phyloP scores from a whole-genome alignment of 2,113 vertebrate genomes.

The Romanogobio albipinnatus region DNA sequence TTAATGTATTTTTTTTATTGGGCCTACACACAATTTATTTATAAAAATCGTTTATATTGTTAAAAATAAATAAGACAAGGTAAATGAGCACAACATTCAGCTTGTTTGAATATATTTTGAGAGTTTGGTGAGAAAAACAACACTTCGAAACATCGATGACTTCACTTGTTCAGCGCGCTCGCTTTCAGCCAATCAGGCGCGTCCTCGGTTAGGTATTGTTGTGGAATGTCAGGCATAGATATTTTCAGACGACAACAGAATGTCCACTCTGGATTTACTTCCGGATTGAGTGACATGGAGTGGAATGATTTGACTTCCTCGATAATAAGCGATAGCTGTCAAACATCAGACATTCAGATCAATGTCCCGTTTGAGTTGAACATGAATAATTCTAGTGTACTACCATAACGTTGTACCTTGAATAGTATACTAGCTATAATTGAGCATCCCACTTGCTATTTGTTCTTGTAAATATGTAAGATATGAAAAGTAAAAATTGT shows the following conservation, averaged over 20 bases:
- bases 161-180: background rate
- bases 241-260: background rate
- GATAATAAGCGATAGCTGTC: background rate
- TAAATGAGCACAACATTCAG: background rate
- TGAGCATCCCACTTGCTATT: background rate
- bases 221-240: slow-evolving; percentile 56
- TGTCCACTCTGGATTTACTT: background rate
- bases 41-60: background rate
- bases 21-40: too few relatives aligned
- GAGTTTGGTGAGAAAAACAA: slow-evolving; percentile 20
- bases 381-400: background rate
- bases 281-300: background rate
- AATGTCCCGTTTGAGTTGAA: background rate
- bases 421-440: background rate
- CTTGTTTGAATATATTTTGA: background rate
- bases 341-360: background rate
- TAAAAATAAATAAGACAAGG: background rate
- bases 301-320: background rate
- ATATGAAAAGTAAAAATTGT: background rate
- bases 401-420: background rate
- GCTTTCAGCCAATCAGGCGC: slow-evolving; percentile 71
- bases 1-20: background rate
- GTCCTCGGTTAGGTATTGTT: slow-evolving; percentile 73
- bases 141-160: too few relatives aligned
- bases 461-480: background rate